A percentile compares a stretch with the other conserved stretches of the same genome.
Evolutionary conservation across 2,888 invertebrate genomes (phyloP).

Genomic region (Helobdella robusta): DNA sequence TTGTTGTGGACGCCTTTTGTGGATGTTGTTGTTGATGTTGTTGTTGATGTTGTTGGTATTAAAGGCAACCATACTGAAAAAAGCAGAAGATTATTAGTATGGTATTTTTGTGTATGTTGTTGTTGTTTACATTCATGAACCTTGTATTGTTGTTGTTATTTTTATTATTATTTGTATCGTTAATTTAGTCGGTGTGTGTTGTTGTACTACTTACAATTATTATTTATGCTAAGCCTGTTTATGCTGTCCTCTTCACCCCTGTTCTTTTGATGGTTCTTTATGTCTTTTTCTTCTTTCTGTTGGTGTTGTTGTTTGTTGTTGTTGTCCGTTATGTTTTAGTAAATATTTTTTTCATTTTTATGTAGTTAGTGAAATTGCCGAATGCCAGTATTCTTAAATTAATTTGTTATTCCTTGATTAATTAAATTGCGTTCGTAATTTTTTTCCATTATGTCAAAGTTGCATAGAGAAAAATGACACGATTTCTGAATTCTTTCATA

Average conservation of each 20-base stretch:
- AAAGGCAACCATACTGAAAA: not conserved
- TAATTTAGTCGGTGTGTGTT: not conserved
- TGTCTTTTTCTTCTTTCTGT: conserved; percentile 8
- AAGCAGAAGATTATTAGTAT: not conserved
- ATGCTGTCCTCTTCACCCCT: not conserved
- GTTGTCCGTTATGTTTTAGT: not conserved
- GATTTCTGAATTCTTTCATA: too few relatives aligned
- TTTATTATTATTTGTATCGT: not conserved
- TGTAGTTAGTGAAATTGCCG: too few relatives aligned
- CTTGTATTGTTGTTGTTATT: not conserved
- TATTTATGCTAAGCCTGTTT: not conserved
- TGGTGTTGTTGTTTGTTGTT: conserved; percentile 7
- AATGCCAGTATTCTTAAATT: too few relatives aligned
- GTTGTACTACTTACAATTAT: not conserved
- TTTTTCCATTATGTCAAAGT: too few relatives aligned
- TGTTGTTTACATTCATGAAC: not conserved
- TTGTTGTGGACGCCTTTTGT: too few relatives aligned
- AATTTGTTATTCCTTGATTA: too few relatives aligned
- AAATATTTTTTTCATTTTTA: not conserved
- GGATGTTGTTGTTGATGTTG: too few relatives aligned
- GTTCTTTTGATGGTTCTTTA: not conserved
- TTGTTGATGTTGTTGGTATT: too few relatives aligned
- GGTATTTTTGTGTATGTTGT: not conserved
- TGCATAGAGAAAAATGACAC: too few relatives aligned
- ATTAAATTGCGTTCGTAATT: too few relatives aligned